Conservation (phyloP, 2,113 vertebrate species). For the Ranitomeya variabilis region DNA sequence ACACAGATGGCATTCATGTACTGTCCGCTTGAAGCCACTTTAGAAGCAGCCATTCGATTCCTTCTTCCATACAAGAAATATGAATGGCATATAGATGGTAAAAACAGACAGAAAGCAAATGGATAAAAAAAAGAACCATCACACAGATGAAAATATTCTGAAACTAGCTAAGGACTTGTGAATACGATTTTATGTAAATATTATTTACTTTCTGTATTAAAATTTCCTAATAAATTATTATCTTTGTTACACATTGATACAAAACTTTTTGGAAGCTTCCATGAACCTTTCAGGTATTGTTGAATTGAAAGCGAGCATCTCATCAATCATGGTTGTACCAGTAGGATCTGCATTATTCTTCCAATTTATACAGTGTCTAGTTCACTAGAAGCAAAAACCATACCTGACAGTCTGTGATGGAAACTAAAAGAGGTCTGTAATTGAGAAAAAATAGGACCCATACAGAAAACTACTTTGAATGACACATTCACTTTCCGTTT, state of each 20-base stretch:
- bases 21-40: no score
- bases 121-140: no score
- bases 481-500: not conserved
- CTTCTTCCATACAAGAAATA: no score
- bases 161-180: no score
- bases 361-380: conserved; percentile 38
- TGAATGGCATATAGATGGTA: no score
- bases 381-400: conserved; percentile 9
- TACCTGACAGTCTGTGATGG: not conserved
- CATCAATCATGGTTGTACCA: conserved; percentile 48
- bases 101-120: no score
- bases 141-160: no score
- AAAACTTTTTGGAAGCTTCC: not conserved
- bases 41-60: no score
- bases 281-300: conserved; percentile 14
- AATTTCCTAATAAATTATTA: not conserved
- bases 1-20: no score
- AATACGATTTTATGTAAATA: not conserved
- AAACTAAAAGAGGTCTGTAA: not conserved
- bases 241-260: not conserved
- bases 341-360: conserved; percentile 45
- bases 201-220: not conserved
- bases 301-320: conserved; percentile 3
- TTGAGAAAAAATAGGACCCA: not conserved
- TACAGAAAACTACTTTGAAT: not conserved